Evolutionary conservation across 2,888 invertebrate species (phyloP).

Genomic region (Acronicta aceris): DNA sequence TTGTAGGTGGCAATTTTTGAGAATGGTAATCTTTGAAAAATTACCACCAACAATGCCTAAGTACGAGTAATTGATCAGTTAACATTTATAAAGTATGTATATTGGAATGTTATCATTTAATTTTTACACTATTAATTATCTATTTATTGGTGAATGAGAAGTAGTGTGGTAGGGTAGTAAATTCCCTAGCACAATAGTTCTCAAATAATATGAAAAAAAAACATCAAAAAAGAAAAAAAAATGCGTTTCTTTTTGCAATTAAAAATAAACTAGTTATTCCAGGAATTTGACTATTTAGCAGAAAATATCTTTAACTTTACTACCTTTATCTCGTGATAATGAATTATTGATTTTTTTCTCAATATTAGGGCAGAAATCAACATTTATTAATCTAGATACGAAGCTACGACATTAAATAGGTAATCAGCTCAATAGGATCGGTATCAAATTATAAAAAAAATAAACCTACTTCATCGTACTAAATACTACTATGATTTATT

Average conservation of each 20-base stretch:
- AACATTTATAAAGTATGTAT: slow-evolving; percentile 51
- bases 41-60: slow-evolving; percentile 78
- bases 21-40: slow-evolving; percentile 59
- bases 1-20: slow-evolving; percentile 70
- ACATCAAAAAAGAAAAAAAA: slow-evolving; percentile 14
- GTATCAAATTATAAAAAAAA: slow-evolving; percentile 54
- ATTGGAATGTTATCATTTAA: slow-evolving; percentile 59
- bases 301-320: too few species aligned
- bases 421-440: slow-evolving; percentile 41
- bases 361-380: slow-evolving; percentile 13
- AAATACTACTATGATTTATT: slow-evolving; percentile 33
- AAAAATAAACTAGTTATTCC: neutral
- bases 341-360: too few species aligned
- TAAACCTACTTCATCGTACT: slow-evolving; percentile 31
- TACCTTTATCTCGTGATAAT: too few species aligned
- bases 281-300: neutral
- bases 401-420: slow-evolving; percentile 41
- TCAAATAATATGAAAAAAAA: slow-evolving; percentile 26
- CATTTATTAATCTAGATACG: slow-evolving; percentile 15
- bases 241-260: slow-evolving; percentile 2
- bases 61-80: slow-evolving; percentile 84
- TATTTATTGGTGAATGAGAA: slow-evolving; percentile 33
- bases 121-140: slow-evolving; percentile 53
- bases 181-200: slow-evolving; percentile 15
- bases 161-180: slow-evolving; percentile 9